Percentiles rank a stretch among this genome's conserved stretches.
phyloP scores from a whole-genome alignment of 2,797 vertebrate genomes.

The Triplophysa yarkandensis region DNA sequence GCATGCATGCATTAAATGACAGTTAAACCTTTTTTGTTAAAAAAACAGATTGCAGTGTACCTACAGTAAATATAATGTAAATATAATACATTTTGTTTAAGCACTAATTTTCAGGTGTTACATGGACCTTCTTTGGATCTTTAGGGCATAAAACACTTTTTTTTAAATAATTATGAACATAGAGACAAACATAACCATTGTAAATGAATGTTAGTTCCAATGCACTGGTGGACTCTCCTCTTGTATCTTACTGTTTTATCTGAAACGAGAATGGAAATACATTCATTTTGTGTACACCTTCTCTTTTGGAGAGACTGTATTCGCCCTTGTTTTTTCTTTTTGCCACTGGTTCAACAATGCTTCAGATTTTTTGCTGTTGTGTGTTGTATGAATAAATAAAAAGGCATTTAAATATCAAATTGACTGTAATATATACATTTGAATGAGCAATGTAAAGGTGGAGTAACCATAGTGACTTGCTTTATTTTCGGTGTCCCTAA shows the following conservation, averaged over 20 bases:
- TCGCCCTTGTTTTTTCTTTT: conserved; percentile 42
- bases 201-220: conserved; percentile 52
- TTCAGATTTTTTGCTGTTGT: conserved; percentile 48
- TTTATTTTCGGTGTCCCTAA: conserved; percentile 43
- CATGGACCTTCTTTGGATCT: conserved; percentile 5
- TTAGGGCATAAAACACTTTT: conserved; percentile 32
- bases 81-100: conserved; percentile 12
- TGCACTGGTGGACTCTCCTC: conserved; percentile 46
- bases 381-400: conserved; percentile 48
- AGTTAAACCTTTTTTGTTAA: conserved; percentile 7
- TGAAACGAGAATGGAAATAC: conserved; percentile 35
- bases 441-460: conserved; percentile 24
- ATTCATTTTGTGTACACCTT: conserved; percentile 45
- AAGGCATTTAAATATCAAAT: conserved; percentile 37
- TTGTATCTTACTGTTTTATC: conserved; percentile 31
- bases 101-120: conserved; percentile 18
- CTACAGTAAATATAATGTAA: no score
- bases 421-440: conserved; percentile 31
- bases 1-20: conserved; percentile 24
- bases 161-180: conserved; percentile 48
- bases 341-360: conserved; percentile 20
- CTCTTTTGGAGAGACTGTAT: conserved; percentile 5
- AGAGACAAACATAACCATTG: conserved; percentile 50
- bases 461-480: conserved; percentile 28
- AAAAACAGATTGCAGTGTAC: conserved; percentile 14